A percentile compares a stretch with the other conserved stretches of the same genome.
Conservation (phyloP, 1,140 invertebrate species). For the Charaxes varanes region DNA sequence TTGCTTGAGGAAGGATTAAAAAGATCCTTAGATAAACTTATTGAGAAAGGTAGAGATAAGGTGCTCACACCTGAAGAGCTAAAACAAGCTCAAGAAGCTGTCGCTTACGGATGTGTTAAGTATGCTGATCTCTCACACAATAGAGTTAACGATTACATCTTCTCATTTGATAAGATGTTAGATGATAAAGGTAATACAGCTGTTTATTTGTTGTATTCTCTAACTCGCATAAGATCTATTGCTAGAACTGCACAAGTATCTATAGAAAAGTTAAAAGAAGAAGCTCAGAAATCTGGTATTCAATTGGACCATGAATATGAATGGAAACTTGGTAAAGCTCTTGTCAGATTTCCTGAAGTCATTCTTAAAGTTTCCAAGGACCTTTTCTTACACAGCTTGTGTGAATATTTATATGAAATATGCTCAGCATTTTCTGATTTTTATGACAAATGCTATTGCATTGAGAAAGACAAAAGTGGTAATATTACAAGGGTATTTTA, state of each 20-base stretch:
- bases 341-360: constrained; percentile 92
- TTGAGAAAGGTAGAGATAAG: constrained; percentile 93
- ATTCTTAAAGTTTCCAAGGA: constrained; percentile 89
- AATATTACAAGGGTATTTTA: constrained; percentile 90
- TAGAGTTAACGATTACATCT: constrained; percentile 95
- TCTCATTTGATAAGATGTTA: constrained; percentile 99
- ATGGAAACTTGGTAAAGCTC: constrained; percentile 93
- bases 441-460: constrained; percentile 98
- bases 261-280: constrained; percentile 70
- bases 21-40: constrained; percentile 88
- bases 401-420: constrained; percentile 97
- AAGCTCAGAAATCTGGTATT: constrained; percentile 75
- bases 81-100: constrained; percentile 87
- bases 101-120: constrained; percentile 99
- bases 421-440: constrained; percentile 96
- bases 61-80: constrained; percentile 90
- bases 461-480: constrained; percentile 89
- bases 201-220: constrained; percentile 96
- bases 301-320: constrained; percentile 93
- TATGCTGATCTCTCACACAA: constrained; percentile 98
- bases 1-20: constrained; percentile 96
- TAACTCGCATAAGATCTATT: constrained; percentile 95
- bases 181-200: constrained; percentile 99
- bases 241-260: constrained; percentile 83
- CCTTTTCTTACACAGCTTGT: constrained; percentile 91